These are phyloP conservation scores for Eristalinus sepulchralis DNA, from an alignment of 2,888 invertebrate species.

Conservation along the genomic window DNA sequence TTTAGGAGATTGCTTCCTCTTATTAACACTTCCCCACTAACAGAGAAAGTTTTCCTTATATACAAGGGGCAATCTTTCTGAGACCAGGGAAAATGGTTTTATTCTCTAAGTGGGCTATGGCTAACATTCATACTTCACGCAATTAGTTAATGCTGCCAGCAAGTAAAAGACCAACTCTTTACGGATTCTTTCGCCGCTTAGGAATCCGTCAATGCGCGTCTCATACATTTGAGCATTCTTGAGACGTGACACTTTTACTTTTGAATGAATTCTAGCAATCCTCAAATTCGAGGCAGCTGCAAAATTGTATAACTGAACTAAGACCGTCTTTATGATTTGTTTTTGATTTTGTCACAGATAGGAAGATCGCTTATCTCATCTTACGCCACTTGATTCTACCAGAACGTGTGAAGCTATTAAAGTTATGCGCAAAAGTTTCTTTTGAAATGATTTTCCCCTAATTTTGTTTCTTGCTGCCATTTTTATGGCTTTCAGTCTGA, in stretches of 20 bases:
- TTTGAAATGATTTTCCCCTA: background rate
- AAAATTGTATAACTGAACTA: background rate
- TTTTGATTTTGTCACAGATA: background rate
- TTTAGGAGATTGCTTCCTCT: background rate
- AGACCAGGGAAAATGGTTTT: background rate
- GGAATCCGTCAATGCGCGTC: conserved; percentile 24
- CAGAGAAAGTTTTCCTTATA: conserved; percentile 28
- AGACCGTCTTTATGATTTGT: background rate
- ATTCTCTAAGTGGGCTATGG: background rate
- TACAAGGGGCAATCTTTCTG: background rate
- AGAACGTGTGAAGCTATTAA: background rate
- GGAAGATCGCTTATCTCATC: background rate
- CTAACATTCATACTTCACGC: background rate
- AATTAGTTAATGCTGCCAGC: background rate
- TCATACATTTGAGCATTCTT: conserved; percentile 7
- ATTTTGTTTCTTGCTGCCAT: background rate
- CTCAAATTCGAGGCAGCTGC: background rate
- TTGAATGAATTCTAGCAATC: background rate
- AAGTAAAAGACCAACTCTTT: background rate
- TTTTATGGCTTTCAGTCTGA: background rate
- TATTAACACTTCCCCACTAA: background rate
- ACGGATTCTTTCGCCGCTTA: background rate
- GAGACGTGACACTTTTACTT: conserved; percentile 43
- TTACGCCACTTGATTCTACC: background rate
- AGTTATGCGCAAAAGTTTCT: background rate